Percentiles rank a stretch among this genome's conserved stretches.
phyloP scores from a whole-genome alignment of 2,113 vertebrate genomes.

The Phasianus colchicus region DNA sequence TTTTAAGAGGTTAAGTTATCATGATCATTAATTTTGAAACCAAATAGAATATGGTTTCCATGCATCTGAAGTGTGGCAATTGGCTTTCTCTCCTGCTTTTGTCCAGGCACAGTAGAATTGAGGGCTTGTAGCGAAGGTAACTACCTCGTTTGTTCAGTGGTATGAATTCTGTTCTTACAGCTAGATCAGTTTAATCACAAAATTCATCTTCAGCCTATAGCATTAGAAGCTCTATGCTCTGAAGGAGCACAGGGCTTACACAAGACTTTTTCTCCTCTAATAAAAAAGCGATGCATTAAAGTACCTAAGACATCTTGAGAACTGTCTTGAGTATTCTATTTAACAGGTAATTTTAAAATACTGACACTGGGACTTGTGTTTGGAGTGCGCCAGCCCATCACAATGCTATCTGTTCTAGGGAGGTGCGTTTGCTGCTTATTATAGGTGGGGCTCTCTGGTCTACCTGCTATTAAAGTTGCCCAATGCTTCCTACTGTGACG shows the following conservation, averaged over 20 bases:
- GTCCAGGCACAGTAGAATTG: background rate
- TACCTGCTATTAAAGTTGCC: constrained; percentile 63
- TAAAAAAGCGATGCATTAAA: background rate
- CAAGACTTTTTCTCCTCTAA: background rate
- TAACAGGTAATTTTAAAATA: background rate
- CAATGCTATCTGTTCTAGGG: constrained; percentile 50
- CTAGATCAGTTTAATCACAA: background rate
- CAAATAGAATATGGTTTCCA: background rate
- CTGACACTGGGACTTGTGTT: background rate
- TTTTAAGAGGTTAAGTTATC: background rate
- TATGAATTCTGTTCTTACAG: background rate
- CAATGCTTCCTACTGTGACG: constrained; percentile 49
- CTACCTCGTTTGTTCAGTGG: background rate
- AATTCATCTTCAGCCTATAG: background rate
- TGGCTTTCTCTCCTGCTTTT: constrained; percentile 1
- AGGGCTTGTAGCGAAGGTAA: background rate
- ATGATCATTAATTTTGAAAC: constrained; percentile 9
- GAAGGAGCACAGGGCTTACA: background rate
- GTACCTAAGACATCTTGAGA: background rate
- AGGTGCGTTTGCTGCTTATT: constrained; percentile 47
- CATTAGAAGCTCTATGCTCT: background rate
- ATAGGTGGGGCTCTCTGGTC: constrained; percentile 46
- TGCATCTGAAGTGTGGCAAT: background rate
- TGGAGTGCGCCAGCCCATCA: background rate
- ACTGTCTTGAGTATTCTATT: background rate